Evolutionary conservation across 2,888 invertebrate genomes (phyloP).

Genomic region (Archips xylosteana): DNA sequence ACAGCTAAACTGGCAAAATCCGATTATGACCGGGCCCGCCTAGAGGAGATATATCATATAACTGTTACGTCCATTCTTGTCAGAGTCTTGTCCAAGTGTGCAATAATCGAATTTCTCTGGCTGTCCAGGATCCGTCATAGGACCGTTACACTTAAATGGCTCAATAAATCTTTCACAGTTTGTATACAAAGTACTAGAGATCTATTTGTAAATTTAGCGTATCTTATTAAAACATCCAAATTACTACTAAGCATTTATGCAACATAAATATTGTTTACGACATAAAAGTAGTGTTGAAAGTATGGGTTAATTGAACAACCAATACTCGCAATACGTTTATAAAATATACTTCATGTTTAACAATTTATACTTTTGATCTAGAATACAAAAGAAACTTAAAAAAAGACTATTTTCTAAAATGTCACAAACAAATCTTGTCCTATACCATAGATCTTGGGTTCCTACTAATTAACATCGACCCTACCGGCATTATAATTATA

Average conservation of each 20-base stretch:
- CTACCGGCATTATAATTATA: conserved; percentile 38
- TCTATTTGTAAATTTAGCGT: conserved; percentile 39
- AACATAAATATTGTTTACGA: conserved; percentile 48
- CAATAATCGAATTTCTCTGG: background rate
- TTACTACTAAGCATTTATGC: conserved; percentile 48
- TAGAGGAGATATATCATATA: no score
- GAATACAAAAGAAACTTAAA: conserved; percentile 66
- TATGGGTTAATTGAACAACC: conserved; percentile 48
- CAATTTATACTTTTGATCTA: conserved; percentile 73
- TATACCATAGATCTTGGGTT: conserved; percentile 59
- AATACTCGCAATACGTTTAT: conserved; percentile 57
- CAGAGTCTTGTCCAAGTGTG: background rate
- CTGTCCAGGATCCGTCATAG: background rate
- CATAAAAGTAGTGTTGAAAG: conserved; percentile 48
- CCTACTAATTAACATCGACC: conserved; percentile 40
- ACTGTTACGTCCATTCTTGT: no score
- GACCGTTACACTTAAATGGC: conserved; percentile 18
- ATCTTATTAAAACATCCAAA: conserved; percentile 48
- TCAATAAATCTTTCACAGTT: conserved; percentile 32
- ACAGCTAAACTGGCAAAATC: no score
- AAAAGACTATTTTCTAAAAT: conserved; percentile 63
- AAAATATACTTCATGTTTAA: conserved; percentile 74
- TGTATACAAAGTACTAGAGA: conserved; percentile 36
- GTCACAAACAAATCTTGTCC: conserved; percentile 66
- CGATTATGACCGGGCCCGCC: no score